These are phyloP conservation scores for Bombus impatiens DNA, from an alignment of 1,140 invertebrate genomes.

Conservation along the genomic window DNA sequence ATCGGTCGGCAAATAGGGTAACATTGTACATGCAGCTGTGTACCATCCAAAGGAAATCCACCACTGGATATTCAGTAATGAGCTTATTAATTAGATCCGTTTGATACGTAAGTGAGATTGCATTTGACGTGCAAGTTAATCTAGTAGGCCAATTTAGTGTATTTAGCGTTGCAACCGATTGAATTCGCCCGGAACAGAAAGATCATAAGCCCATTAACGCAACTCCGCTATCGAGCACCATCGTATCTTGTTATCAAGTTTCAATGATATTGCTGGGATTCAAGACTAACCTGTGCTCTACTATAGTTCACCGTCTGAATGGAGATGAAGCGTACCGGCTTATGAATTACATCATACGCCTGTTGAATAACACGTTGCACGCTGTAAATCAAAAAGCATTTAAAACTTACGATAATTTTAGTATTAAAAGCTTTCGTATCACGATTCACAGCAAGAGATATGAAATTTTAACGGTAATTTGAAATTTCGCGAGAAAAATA, in stretches of 20 bases:
- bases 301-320: background rate
- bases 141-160: constrained; percentile 29
- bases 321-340: background rate
- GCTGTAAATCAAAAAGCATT: background rate
- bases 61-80: constrained; percentile 20
- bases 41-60: constrained; percentile 30
- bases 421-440: too few species aligned
- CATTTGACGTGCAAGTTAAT: constrained; percentile 44
- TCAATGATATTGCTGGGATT: background rate
- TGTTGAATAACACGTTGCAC: background rate
- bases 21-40: constrained; percentile 15
- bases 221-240: constrained; percentile 16
- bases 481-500: too few species aligned
- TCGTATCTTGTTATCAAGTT: constrained; percentile 35
- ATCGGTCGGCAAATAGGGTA: constrained; percentile 1
- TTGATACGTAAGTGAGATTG: constrained; percentile 27
- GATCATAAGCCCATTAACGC: constrained; percentile 37
- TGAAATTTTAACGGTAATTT: too few species aligned
- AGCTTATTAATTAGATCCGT: constrained; percentile 44
- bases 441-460: too few species aligned
- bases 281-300: too few species aligned
- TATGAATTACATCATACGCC: background rate
- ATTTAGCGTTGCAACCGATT: constrained; percentile 14
- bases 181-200: constrained; percentile 27
- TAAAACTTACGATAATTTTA: too few species aligned